These are phyloP conservation scores for Mus pahari DNA, from an alignment of 2,113 vertebrate species.

Conservation along the genomic window DNA sequence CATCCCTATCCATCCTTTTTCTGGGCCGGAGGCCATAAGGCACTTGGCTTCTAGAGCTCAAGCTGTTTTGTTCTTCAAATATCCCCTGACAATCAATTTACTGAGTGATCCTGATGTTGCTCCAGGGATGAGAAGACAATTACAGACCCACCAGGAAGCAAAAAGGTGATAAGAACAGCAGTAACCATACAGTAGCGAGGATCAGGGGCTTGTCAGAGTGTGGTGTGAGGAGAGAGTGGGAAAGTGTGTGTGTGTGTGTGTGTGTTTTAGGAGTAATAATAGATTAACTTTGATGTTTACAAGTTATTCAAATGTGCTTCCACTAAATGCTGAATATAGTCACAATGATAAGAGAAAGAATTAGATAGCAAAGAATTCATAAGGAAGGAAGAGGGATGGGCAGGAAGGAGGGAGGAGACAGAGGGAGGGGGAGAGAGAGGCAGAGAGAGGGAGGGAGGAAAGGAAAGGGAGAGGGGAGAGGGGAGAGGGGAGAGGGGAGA, in stretches of 20 bases:
- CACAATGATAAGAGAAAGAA: not conserved
- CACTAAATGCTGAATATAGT: conserved; percentile 8
- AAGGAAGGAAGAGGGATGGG: not conserved
- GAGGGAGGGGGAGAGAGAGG: too few species aligned
- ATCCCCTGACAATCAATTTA: conserved; percentile 80
- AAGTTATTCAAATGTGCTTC: conserved; percentile 43
- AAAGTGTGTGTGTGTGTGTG: not conserved
- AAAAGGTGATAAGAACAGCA: conserved; percentile 79
- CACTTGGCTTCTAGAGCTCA: conserved; percentile 80
- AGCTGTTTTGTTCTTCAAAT: conserved; percentile 76
- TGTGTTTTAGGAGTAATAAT: not conserved
- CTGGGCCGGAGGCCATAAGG: conserved; percentile 80
- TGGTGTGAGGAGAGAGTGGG: conserved; percentile 63
- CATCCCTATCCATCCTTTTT: conserved; percentile 75
- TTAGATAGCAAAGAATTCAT: not conserved
- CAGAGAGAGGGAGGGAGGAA: too few species aligned
- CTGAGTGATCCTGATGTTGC: conserved; percentile 79
- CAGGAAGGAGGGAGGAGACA: not conserved
- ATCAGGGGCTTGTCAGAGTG: conserved; percentile 60
- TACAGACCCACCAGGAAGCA: conserved; percentile 81
- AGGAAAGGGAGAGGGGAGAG: not conserved
- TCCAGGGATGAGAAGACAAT: conserved; percentile 80
- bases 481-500: not conserved
- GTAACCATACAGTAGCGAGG: conserved; percentile 68
- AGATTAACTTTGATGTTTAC: conserved; percentile 39